phyloP scores from a whole-genome alignment of 2,113 vertebrate species.

The Thamnophis sirtalis region DNA sequence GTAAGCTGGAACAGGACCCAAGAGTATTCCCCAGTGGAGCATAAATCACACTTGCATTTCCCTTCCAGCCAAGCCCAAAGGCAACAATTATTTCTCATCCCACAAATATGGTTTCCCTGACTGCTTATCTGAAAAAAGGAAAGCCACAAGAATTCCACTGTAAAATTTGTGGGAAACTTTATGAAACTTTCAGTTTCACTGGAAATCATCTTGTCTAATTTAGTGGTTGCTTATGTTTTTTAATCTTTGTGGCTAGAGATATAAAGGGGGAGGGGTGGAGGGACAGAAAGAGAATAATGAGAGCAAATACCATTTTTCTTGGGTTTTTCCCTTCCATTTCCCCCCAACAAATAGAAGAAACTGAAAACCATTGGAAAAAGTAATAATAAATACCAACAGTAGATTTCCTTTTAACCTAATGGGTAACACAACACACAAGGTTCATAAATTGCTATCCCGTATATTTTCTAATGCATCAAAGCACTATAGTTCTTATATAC shows the following conservation, averaged over 20 bases:
- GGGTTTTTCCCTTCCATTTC: background rate
- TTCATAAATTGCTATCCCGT: background rate
- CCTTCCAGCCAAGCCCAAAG: slow-evolving; percentile 15
- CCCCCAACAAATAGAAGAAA: background rate
- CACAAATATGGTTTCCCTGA: background rate
- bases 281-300: background rate
- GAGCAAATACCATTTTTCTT: background rate
- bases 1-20: background rate
- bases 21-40: background rate
- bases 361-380: background rate
- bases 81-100: slow-evolving; percentile 10
- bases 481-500: background rate
- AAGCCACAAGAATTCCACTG: slow-evolving; percentile 31
- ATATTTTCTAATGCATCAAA: background rate
- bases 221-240: slow-evolving; percentile 41
- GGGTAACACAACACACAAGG: background rate
- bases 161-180: slow-evolving; percentile 35
- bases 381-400: background rate
- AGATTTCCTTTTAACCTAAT: background rate
- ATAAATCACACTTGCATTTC: background rate
- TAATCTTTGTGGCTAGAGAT: background rate
- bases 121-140: slow-evolving; percentile 47
- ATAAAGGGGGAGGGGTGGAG: background rate
- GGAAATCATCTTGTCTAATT: slow-evolving; percentile 31
- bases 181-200: background rate